These are phyloP conservation scores for Eulacestoma nigropectus DNA, from an alignment of 2,113 vertebrate species.

Conservation along the genomic window DNA sequence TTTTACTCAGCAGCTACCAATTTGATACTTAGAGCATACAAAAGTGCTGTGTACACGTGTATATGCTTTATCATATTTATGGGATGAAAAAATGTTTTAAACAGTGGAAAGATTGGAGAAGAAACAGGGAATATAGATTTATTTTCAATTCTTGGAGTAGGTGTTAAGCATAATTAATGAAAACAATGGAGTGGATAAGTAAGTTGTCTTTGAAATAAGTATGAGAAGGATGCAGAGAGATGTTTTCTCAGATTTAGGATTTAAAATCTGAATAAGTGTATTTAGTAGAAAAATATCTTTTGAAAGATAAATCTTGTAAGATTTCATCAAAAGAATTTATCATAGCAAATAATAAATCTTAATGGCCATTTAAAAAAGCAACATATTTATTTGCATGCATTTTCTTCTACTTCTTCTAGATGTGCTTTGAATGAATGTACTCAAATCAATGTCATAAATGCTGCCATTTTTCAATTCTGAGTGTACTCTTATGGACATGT, in stretches of 20 bases:
- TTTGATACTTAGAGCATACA: neutral
- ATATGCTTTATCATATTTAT: neutral
- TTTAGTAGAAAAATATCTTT: neutral
- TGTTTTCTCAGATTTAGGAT: neutral
- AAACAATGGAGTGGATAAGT: neutral
- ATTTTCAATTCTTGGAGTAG: neutral
- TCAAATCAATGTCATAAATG: neutral
- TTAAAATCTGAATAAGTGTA: neutral
- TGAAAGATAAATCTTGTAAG: neutral
- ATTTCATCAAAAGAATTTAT: neutral
- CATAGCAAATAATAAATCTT: neutral
- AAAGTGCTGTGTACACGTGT: neutral
- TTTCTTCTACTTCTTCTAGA: neutral
- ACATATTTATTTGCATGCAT: neutral
- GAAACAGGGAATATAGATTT: neutral
- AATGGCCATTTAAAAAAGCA: neutral
- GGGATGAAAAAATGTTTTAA: neutral
- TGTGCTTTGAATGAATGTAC: neutral
- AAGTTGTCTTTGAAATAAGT: conserved; percentile 16
- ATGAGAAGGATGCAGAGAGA: neutral
- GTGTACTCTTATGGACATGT: neutral
- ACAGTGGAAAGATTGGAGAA: neutral
- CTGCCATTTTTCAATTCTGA: neutral
- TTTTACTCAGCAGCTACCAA: neutral
- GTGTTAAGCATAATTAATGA: neutral